A percentile compares a stretch with the other conserved stretches of the same genome.
These are phyloP conservation scores for Calidris pugnax DNA, from an alignment of 2,113 vertebrate genomes.

Conservation along the genomic window DNA sequence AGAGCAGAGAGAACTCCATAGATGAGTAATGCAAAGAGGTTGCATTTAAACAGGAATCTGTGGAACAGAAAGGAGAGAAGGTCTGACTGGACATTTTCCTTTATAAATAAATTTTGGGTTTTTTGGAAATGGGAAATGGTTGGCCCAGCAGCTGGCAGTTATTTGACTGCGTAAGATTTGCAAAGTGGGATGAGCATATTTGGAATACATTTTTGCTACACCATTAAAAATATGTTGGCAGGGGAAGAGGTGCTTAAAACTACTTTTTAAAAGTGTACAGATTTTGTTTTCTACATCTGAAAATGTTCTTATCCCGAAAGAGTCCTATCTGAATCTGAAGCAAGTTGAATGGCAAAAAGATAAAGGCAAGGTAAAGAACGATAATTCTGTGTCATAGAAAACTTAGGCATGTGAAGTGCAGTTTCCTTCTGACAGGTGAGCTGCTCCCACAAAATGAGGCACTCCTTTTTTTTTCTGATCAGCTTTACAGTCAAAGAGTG, in stretches of 20 bases:
- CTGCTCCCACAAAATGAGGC: neutral
- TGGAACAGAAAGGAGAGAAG: slow-evolving; percentile 12
- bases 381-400: neutral
- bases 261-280: neutral
- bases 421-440: neutral
- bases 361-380: neutral
- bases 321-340: neutral
- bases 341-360: neutral
- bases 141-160: slow-evolving; percentile 40
- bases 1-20: neutral
- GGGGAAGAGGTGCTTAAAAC: neutral
- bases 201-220: slow-evolving; percentile 9
- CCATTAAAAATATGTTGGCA: slow-evolving; percentile 22
- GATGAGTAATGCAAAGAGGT: neutral
- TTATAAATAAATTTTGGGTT: neutral
- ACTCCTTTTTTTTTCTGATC: neutral
- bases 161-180: slow-evolving; percentile 29
- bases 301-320: neutral
- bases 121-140: slow-evolving; percentile 30
- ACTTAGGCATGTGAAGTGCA: neutral
- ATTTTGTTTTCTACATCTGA: slow-evolving; percentile 16
- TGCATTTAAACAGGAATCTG: slow-evolving; percentile 29
- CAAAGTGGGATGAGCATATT: slow-evolving; percentile 17
- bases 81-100: slow-evolving; percentile 26
- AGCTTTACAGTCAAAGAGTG: neutral